Conservation (phyloP, 2,888 invertebrate species). For the Amblyteles armatorius region DNA sequence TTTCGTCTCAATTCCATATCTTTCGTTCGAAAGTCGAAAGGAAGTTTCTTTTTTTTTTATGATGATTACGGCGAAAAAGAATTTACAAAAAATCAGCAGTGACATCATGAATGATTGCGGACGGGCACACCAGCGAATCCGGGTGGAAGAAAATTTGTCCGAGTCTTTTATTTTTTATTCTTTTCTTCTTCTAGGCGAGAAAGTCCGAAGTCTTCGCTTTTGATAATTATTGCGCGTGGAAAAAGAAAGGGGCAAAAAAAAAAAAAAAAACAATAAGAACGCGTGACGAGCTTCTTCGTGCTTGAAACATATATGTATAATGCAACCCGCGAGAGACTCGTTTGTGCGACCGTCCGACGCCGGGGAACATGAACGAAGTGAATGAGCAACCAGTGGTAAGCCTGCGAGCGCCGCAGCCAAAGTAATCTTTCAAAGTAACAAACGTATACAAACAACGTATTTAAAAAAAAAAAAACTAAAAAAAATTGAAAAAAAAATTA, state of each 20-base stretch:
- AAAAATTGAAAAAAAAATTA: slow-evolving; percentile 6
- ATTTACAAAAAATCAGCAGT: slow-evolving; percentile 81
- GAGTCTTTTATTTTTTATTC: neutral
- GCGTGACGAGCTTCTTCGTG: slow-evolving; percentile 3
- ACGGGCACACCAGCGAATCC: slow-evolving; percentile 67
- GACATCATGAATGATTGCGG: slow-evolving; percentile 78
- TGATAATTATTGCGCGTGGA: neutral
- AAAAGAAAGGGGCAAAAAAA: neutral
- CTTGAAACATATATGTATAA: slow-evolving; percentile 17
- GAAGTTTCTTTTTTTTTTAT: slow-evolving; percentile 37
- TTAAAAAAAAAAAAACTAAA: slow-evolving; percentile 15
- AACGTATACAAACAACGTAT: slow-evolving; percentile 44
- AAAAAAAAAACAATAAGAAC: neutral
- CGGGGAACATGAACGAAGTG: slow-evolving; percentile 76
- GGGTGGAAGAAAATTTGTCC: neutral
- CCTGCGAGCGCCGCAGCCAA: slow-evolving; percentile 83
- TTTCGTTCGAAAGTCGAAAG: slow-evolving; percentile 38
- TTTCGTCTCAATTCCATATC: slow-evolving; percentile 43
- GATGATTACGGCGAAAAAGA: slow-evolving; percentile 77
- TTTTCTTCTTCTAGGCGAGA: neutral
- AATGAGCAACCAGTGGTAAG: slow-evolving; percentile 84
- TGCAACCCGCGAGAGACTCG: slow-evolving; percentile 64
- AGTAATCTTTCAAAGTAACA: slow-evolving; percentile 67
- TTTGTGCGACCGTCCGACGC: slow-evolving; percentile 76
- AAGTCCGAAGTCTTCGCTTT: neutral